These are phyloP conservation scores for Conistra vaccinii DNA, from an alignment of 2,888 invertebrate genomes.

Conservation along the genomic window DNA sequence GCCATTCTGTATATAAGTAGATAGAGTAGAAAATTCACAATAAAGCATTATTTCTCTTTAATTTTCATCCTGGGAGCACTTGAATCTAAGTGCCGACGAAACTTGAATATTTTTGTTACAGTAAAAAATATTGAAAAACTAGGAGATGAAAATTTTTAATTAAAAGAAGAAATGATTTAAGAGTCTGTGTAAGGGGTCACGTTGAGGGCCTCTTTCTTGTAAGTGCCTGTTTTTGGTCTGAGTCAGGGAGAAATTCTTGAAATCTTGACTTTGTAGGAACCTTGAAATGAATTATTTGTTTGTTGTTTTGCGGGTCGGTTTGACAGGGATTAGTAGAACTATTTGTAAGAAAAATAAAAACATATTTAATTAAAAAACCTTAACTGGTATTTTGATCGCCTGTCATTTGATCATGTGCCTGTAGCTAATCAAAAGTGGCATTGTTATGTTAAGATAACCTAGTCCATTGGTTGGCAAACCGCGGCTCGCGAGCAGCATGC, in stretches of 20 bases:
- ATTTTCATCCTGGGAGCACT: conserved; percentile 59
- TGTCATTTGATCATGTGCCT: neutral
- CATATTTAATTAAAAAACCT: neutral
- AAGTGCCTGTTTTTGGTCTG: conserved; percentile 36
- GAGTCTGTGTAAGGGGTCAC: conserved; percentile 18
- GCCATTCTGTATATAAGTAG: neutral
- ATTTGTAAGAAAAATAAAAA: neutral
- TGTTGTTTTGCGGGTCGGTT: conserved; percentile 23
- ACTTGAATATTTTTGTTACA: conserved; percentile 39
- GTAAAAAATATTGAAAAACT: conserved; percentile 49
- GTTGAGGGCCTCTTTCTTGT: conserved; percentile 1
- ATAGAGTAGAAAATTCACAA: neutral
- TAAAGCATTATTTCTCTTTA: conserved; percentile 56
- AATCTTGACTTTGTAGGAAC: conserved; percentile 6
- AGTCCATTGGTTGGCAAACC: too few species aligned
- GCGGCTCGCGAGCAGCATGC: too few species aligned
- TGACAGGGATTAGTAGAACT: conserved; percentile 5
- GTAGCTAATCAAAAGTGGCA: too few species aligned
- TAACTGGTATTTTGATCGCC: neutral
- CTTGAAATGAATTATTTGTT: conserved; percentile 39
- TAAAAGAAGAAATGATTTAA: conserved; percentile 56
- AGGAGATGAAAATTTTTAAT: conserved; percentile 39
- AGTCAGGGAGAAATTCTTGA: neutral
- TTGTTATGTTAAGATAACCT: too few species aligned
- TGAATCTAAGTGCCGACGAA: conserved; percentile 16